Base-by-base conservation (phyloP, 2,888 invertebrate genomes). In the Reticulitermes lucifugus region DNA sequence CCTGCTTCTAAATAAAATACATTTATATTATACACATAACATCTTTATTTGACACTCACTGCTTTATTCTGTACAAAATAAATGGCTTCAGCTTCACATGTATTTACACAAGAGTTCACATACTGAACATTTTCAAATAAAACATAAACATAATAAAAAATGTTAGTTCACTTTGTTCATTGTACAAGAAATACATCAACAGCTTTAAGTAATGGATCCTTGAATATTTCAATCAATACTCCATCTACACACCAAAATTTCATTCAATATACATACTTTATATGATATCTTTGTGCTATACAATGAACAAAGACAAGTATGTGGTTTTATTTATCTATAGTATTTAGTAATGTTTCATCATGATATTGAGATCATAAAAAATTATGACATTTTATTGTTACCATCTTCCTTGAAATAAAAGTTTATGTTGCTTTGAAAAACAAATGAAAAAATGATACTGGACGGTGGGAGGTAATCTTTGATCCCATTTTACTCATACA, bases 111-210 rank as follows among this genome's bases (percentile, higher is more conserved):
- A 41, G 71, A 87, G 88, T 89, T 89, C 88, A 89, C 89, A 88
- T 89, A 89, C 89, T 89, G 88, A 89, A 90, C 89, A 41, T 25
- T 35, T 84, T 84, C 79, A 84, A 79, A 60, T 60, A 75, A 9
- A 79, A 84, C 22, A 75, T 35, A 43, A 43, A 22, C 21, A 84
- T 21, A 60, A n/a, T 55, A 55, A 84, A 83, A 79, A 77, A 65
- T 65, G 79, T 84, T 84, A 84, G 77, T 84, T 65, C 41, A 70
- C 71, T 82, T 51, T 51, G 29, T 60, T 59, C 43, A 35, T 35
- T 71, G 25, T 70, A 65, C 25, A 29, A 25, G 29, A 43, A 79
- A 18, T 55, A 51, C 51, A 80, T 79, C 46, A 83, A 83, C 35
- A 29, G 46, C 65, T 59, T 18, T 41, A 81, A 81, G 79, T 81